Evolutionary conservation across 2,888 invertebrate genomes (phyloP).

Genomic region (Congeria kusceri): DNA sequence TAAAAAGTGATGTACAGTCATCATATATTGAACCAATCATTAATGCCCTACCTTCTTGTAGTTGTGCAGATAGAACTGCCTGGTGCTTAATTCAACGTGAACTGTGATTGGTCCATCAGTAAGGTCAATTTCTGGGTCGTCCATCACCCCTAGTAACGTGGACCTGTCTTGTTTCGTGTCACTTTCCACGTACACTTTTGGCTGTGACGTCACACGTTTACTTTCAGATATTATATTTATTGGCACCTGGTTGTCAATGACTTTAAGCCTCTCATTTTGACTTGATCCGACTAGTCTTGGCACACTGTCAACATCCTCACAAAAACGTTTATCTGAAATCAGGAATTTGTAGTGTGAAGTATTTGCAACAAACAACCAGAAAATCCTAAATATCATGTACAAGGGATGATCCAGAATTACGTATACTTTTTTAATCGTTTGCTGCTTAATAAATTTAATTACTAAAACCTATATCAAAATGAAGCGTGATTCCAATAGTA

Average conservation of each 20-base stretch:
- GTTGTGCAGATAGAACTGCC: constrained; percentile 74
- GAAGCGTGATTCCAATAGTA: too few species aligned
- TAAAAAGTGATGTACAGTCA: too few species aligned
- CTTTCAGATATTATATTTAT: not conserved
- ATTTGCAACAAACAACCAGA: too few species aligned
- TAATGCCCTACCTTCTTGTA: constrained; percentile 71
- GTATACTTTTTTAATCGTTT: too few species aligned
- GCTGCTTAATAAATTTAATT: too few species aligned
- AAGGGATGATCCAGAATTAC: too few species aligned
- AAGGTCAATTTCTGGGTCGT: constrained; percentile 75
- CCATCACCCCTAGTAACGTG: constrained; percentile 56
- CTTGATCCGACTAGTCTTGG: constrained; percentile 24
- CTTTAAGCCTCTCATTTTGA: constrained; percentile 5
- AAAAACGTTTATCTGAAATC: constrained; percentile 49
- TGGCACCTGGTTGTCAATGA: constrained; percentile 14
- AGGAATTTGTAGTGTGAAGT: not conserved
- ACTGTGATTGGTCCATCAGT: constrained; percentile 79
- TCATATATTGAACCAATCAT: not conserved
- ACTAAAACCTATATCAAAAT: too few species aligned
- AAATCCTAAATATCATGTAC: too few species aligned
- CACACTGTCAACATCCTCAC: constrained; percentile 44
- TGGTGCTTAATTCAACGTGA: constrained; percentile 71
- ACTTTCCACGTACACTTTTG: constrained; percentile 52
- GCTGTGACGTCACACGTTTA: constrained; percentile 5
- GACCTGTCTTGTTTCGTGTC: constrained; percentile 34